Base-by-base conservation (phyloP, 2,113 vertebrate genomes). In the Cariama cristata region DNA sequence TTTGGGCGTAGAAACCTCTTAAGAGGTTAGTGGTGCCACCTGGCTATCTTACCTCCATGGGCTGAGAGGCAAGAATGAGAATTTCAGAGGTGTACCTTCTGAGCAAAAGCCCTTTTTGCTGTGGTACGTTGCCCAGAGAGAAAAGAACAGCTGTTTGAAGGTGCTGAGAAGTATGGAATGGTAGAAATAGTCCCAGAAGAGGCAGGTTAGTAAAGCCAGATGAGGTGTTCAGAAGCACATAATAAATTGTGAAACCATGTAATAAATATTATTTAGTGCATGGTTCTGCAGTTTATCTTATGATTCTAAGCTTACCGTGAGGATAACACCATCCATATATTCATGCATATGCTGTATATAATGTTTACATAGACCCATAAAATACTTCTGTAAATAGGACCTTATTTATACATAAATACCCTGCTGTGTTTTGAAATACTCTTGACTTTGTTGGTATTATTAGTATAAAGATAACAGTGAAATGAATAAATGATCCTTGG, bases 161-260 rank as follows among this genome's bases (percentile, higher is more conserved):
- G 89, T 91, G 91, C 62, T 10, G 38, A 94, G 91, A 73, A 58
- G 26, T n/a, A 53, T 5, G 32, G 42, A 85, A 93, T 47, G 32
- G 77, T 86, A 79, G 66, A 89, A 96, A 45, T 16, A 69, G 58
- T 88, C 73, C 93, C 87, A 87, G 77, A 91, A 91, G 91, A 91
- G 66, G 21, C 30, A 87, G 50, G 81, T 72, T 90, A 90, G 66
- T 40, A 91, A 89, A 21, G 49, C 35, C 44, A 97, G 73, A 84
- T 75, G 76, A 96, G 69, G 50, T 77, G 44, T 64, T 88, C 50
- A 93, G 75, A 90, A 95, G 71, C 74, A 93, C 74, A 47, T 80
- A 69, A 93, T 96, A 96, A 95, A 96, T 93, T 80, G n/a, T 85
- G 63, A 85, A 88, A 53, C 20, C 67, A 40, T 86, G 55, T 71